A percentile compares a stretch with the other conserved stretches of the same genome.
These are phyloP conservation scores for Anoplius nigerrimus DNA, from an alignment of 2,888 invertebrate genomes.

Conservation along the genomic window DNA sequence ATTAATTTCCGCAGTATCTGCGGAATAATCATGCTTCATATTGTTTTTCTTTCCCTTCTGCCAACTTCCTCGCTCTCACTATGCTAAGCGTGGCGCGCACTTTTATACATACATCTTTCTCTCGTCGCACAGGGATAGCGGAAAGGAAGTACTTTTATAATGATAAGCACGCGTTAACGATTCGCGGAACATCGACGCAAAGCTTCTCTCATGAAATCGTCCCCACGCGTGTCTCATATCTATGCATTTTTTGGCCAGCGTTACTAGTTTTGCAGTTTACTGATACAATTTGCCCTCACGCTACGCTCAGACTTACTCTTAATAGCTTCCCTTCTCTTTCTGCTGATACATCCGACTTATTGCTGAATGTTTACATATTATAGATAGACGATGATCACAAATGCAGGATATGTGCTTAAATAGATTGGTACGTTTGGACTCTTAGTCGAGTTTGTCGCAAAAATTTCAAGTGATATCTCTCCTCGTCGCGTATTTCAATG, in stretches of 20 bases:
- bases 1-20: slow-evolving; percentile 18
- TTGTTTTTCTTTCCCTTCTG: neutral
- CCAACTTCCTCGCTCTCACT: neutral
- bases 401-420: slow-evolving; percentile 24
- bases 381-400: slow-evolving; percentile 21
- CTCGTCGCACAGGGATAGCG: neutral
- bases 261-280: too few relatives aligned
- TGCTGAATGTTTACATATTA: slow-evolving; percentile 2
- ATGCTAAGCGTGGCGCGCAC: slow-evolving; percentile 12
- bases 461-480: too few relatives aligned
- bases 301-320: too few relatives aligned
- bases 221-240: too few relatives aligned
- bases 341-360: neutral
- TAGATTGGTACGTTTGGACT: slow-evolving; percentile 11
- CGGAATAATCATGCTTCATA: slow-evolving; percentile 28
- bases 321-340: too few relatives aligned
- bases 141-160: slow-evolving; percentile 1
- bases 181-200: slow-evolving; percentile 4
- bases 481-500: too few relatives aligned
- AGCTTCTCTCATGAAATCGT: slow-evolving; percentile 1
- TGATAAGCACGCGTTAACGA: slow-evolving; percentile 10
- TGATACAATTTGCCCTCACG: too few relatives aligned
- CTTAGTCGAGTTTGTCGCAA: neutral
- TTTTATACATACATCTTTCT: slow-evolving; percentile 12
- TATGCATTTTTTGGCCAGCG: too few relatives aligned